Base-by-base conservation (phyloP, 2,113 vertebrate genomes). In the Oncorhynchus kisutch region DNA sequence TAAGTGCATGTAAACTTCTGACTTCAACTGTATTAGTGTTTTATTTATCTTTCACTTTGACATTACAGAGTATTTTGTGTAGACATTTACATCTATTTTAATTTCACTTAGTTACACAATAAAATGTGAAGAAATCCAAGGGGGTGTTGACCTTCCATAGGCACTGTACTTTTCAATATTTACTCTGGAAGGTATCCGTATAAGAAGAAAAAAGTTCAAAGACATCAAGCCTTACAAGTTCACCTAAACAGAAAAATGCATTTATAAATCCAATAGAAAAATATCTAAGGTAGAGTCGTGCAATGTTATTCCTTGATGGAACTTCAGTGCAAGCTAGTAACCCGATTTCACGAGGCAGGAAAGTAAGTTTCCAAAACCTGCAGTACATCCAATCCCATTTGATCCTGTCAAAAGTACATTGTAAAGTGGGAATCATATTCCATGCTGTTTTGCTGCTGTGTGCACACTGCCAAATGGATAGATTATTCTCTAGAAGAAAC, bases 301-400 rank as follows among this genome's bases (percentile, higher is more conserved):
- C 18, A 18, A 18, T 54, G 14, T 54, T 14, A 18, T 18, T 54
- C 51, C 51, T 54, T 85, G 78, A 90, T 79, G 81, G 82, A 85
- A 84, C 8, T 59, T 86, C 82, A 34, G 72, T 67, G 66, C 62
- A 66, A 78, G 84, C 82, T 60, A 57, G 70, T 84, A 87, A 90
- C 80, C 77, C 76, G 81, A 88, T 89, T 89, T 87, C 65, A 59
- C 45, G 48, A 45, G 68, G 73, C 70, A 79, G 70, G 81, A 83
- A 71, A 82, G 75, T 51, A 45, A 75, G 81, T 88, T 76, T 86
- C 77, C 72, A 85, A 82, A 81, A 82, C 80, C 74, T 70, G 76
- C 73, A 20, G 24, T 79, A 83, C 66, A 85, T 82, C 62, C 86
- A 80, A 84, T 86, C 81, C 82, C 57, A 88, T 90, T 84, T 88